These are phyloP conservation scores for Kradibia gibbosae DNA, from an alignment of 1,140 invertebrate species.

Conservation along the genomic window DNA sequence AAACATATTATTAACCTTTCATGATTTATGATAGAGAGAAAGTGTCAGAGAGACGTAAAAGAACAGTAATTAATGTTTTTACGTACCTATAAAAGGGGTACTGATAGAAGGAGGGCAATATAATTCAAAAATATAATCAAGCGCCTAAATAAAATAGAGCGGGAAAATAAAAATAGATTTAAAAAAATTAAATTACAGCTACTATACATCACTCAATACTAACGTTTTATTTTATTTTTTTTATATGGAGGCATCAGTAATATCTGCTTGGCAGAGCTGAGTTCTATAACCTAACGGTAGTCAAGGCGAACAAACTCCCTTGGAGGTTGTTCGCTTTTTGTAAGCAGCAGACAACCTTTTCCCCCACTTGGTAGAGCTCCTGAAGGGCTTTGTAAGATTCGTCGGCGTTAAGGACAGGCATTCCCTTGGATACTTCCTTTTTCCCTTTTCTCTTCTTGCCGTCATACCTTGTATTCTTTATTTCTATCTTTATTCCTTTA, in stretches of 20 bases:
- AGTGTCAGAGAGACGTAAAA: no score
- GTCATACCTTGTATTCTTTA: neutral
- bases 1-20: no score
- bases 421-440: neutral
- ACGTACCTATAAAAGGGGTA: neutral
- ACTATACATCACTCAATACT: neutral
- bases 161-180: neutral
- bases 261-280: neutral
- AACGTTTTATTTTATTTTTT: neutral
- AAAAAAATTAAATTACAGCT: neutral
- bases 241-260: neutral
- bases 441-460: neutral
- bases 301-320: constrained; percentile 20
- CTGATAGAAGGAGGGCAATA: neutral
- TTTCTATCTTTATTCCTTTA: neutral
- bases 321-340: constrained; percentile 21
- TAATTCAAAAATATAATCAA: neutral
- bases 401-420: neutral
- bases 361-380: neutral
- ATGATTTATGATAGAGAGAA: no score
- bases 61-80: neutral
- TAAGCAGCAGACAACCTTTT: constrained; percentile 21
- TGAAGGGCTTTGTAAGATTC: constrained; percentile 1
- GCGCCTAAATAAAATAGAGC: no score
- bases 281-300: neutral